Base-by-base conservation (phyloP, 2,888 invertebrate genomes). In the Cephus nigrinus region DNA sequence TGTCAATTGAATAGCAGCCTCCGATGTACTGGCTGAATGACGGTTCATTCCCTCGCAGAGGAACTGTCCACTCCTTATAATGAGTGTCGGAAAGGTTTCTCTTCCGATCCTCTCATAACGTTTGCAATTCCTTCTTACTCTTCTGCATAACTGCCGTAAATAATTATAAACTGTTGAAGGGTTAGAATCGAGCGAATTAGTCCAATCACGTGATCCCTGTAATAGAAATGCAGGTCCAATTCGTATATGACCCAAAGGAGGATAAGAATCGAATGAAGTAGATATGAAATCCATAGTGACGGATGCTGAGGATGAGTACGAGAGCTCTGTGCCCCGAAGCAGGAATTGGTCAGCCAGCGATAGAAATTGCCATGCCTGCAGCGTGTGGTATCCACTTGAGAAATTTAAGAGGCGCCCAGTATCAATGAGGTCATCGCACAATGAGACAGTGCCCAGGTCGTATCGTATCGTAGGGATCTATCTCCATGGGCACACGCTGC, bases 371-470 rank as follows among this genome's bases (percentile, higher is more conserved):
- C 9, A 55, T 55, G 55, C 55, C 23, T 23, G 23, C 55, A 55
- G 23, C 55, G 55, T 9, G 55, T 23, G 23, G 15, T 9, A 9
- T 55, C 55, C 55, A 55, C 23, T 55, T 55, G 9, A 15, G 55
- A 55, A 86, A 83, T 85, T 82, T 82, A 81, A 78, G 79, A 68
- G 80, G 80, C 83, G 77, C 81, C 80, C 81, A 80, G 82, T 88
- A 88, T 88, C 87, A 86, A 85, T 83, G 83, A 81, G 82, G 84
- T 79, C 82, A 88, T 86, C 84, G 84, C 76, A 83, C 82, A 83
- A 85, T 81, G 83, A 84, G 84, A 84, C 84, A 82, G 23, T 55
- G 23, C 79, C 78, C 77, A 75, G 78, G 74, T n/a, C 79, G 40
- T 55, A 55, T 55, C 55, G 55, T 55, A 55, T 55, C 55, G 55